phyloP scores from a whole-genome alignment of 2,888 invertebrate species.

The Athalia rosae region DNA sequence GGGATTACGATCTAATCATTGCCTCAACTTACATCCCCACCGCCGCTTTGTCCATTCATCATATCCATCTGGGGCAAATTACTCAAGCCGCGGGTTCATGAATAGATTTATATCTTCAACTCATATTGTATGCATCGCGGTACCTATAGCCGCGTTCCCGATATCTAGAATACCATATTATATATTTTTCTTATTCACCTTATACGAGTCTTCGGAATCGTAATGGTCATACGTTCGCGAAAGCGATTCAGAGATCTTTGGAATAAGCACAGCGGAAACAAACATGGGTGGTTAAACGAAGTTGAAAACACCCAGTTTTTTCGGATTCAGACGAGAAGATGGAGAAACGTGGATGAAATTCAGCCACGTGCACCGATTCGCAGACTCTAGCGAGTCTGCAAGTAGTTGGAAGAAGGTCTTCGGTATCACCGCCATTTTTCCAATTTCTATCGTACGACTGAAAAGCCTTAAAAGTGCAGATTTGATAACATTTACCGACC shows the following conservation, averaged over 20 bases:
- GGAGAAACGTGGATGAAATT: too few species aligned
- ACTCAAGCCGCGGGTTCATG: constrained; percentile 13
- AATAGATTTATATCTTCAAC: constrained; percentile 13
- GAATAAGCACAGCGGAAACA: too few species aligned
- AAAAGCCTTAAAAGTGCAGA: constrained; percentile 5
- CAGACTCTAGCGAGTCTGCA: too few species aligned
- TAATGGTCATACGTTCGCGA: neutral
- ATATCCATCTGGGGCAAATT: constrained; percentile 29
- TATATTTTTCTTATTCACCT: neutral
- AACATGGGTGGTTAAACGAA: too few species aligned
- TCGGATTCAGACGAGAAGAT: neutral
- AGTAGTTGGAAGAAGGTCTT: neutral
- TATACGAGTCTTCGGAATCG: neutral
- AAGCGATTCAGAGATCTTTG: too few species aligned
- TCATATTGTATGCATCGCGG: constrained; percentile 17
- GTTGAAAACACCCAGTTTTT: too few species aligned
- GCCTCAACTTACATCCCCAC: constrained; percentile 19
- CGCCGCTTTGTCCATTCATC: constrained; percentile 16
- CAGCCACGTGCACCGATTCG: too few species aligned
- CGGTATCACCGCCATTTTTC: neutral
- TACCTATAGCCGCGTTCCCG: neutral
- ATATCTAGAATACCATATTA: neutral
- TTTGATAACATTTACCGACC: constrained; percentile 23
- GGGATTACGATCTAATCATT: constrained; percentile 34
- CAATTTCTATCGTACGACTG: neutral